Evolutionary conservation across 2,888 invertebrate genomes (phyloP).

Genomic region (Mechanitis mazaeus): DNA sequence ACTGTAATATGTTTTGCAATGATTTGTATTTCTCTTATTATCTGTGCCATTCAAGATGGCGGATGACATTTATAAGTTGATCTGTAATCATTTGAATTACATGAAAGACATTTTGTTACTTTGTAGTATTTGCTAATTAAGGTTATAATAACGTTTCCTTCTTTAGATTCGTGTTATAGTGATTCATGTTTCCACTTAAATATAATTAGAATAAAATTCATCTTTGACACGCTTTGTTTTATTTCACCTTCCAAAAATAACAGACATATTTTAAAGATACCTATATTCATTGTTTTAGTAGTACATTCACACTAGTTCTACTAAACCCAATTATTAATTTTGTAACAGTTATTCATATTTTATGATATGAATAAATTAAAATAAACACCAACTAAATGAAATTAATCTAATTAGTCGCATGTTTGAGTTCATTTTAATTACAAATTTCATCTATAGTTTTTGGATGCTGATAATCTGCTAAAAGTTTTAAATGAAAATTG

Average conservation of each 20-base stretch:
- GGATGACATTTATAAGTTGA: slow-evolving; percentile 14
- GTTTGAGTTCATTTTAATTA: too few species aligned
- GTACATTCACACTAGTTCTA: too few species aligned
- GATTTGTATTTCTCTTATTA: slow-evolving; percentile 12
- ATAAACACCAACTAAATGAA: too few species aligned
- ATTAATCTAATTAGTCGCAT: too few species aligned
- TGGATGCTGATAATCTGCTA: too few species aligned
- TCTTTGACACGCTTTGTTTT: slow-evolving; percentile 63
- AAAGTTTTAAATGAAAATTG: too few species aligned
- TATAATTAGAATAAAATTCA: slow-evolving; percentile 75
- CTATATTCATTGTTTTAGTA: too few species aligned
- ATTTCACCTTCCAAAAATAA: slow-evolving; percentile 27
- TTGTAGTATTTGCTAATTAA: slow-evolving; percentile 74
- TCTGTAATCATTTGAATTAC: slow-evolving; percentile 41
- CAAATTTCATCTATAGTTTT: too few species aligned
- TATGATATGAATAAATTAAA: too few species aligned
- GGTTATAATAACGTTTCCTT: slow-evolving; percentile 74
- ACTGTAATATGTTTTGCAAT: slow-evolving; percentile 5
- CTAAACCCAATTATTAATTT: too few species aligned
- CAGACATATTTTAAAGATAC: too few species aligned
- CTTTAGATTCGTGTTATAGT: slow-evolving; percentile 76
- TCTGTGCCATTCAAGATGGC: slow-evolving; percentile 20
- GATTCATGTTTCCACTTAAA: slow-evolving; percentile 76
- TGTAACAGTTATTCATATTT: too few species aligned
- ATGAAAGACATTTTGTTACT: slow-evolving; percentile 74